Evolutionary conservation across 2,888 invertebrate genomes (phyloP).

Genomic region (Acrobasis consociella): DNA sequence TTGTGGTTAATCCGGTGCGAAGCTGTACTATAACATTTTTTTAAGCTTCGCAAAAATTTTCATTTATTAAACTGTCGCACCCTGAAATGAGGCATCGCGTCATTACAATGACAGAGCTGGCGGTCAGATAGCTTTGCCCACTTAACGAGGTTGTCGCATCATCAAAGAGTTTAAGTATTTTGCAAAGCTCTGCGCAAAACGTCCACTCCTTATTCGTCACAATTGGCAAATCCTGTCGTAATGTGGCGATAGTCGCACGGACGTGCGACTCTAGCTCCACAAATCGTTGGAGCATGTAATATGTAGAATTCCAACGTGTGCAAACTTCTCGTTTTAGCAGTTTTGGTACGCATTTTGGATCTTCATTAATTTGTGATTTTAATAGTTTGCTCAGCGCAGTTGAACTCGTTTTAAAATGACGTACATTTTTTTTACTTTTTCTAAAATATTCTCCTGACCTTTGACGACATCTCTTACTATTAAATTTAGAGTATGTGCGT

Average conservation of each 20-base stretch:
- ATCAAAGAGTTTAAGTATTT: slow-evolving; percentile 9
- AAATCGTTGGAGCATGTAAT: slow-evolving; percentile 19
- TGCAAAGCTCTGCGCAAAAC: background rate
- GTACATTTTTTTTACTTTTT: slow-evolving; percentile 33
- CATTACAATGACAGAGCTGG: slow-evolving; percentile 21
- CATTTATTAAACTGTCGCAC: background rate
- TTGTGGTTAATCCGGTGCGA: no score
- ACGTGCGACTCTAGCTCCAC: slow-evolving; percentile 13
- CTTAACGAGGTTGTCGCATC: background rate
- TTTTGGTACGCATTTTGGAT: slow-evolving; percentile 11
- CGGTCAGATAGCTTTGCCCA: slow-evolving; percentile 23
- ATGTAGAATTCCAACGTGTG: slow-evolving; percentile 23
- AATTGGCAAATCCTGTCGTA: slow-evolving; percentile 15
- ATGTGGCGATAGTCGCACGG: slow-evolving; percentile 2
- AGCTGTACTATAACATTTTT: no score
- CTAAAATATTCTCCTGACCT: slow-evolving; percentile 16
- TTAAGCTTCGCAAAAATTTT: no score
- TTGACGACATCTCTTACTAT: slow-evolving; percentile 31
- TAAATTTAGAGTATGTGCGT: slow-evolving; percentile 36
- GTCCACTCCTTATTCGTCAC: slow-evolving; percentile 21
- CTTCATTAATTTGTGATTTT: slow-evolving; percentile 15
- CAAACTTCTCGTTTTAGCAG: slow-evolving; percentile 20
- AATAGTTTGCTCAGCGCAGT: slow-evolving; percentile 30
- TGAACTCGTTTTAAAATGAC: slow-evolving; percentile 32
- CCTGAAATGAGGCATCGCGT: background rate